Base-by-base conservation (phyloP, 53 echinoderm and acorn worm species). In the Holothuria leucospilota region DNA sequence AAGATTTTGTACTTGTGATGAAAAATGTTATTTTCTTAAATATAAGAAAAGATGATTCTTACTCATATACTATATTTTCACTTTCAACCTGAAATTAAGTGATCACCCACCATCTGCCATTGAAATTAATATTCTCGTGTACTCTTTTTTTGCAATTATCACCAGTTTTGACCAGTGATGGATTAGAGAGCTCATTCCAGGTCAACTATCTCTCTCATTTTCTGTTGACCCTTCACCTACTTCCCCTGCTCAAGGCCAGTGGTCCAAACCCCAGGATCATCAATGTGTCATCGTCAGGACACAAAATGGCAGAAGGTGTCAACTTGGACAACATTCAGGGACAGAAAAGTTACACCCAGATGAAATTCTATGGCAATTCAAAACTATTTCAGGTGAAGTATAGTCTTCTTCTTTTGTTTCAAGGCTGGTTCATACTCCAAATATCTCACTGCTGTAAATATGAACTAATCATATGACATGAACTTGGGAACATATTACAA, bases 191-290 rank as follows among this genome's bases (percentile, higher is more conserved):
- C 40, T 88, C 94, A 18, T 94, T 96, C 77, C 96, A 96, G 84
- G 90, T 96, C 80, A 96, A 96, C 71, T 94, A 96, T 59, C 82
- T 96, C 5, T 94, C 96, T 2, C 96, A 96, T 62, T 91, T 96
- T 69, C 91, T 96, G 62, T 73, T 96, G 87, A 91, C 84, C 20
- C 34, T 96, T 63, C 92, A 96, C 64, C 92, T 96, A 21, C 62
- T 96, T 75, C 96, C 96, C 5, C 68, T 94, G 24, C 71, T 96
- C 27, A 92, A 89, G 25, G 81, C 90, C 42, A 84, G 90, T 75
- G 91, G 71, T 40, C 91, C 91, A 8, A 84, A 91, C 66, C 29
- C 69, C 51, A 86, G 91, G 27, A 89, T 96, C 23, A 87, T 96
- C 52, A 73, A 88, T 26, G 89, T 96, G 20, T 82, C 96, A 14